Evolutionary conservation across 2,888 invertebrate species (phyloP).

Genomic region (Dichetophora obliterata): DNA sequence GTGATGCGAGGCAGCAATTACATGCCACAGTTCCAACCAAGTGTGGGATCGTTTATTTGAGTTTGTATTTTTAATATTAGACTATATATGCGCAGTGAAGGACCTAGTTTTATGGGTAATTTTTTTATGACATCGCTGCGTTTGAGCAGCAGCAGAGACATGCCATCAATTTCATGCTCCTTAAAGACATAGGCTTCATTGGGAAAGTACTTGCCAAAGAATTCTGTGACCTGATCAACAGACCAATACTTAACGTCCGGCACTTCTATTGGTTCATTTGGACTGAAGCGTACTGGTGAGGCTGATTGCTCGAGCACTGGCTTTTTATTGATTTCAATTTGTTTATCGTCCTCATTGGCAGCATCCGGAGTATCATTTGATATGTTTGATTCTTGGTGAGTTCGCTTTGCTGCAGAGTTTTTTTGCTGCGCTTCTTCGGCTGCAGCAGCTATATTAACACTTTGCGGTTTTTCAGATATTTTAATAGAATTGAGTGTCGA

Average conservation of each 20-base stretch:
- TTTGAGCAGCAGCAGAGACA: conserved; percentile 85
- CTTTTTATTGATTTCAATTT: conserved; percentile 25
- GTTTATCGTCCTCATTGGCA: neutral
- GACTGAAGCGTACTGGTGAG: conserved; percentile 36
- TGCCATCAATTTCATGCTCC: conserved; percentile 94
- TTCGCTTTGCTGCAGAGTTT: conserved; percentile 28
- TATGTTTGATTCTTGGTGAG: neutral
- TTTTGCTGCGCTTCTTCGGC: conserved; percentile 41
- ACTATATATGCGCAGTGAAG: conserved; percentile 87
- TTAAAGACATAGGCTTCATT: conserved; percentile 85
- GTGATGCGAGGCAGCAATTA: conserved; percentile 2
- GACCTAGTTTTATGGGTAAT: conserved; percentile 86
- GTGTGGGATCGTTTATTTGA: conserved; percentile 75
- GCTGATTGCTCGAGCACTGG: conserved; percentile 30
- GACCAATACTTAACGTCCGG: conserved; percentile 75
- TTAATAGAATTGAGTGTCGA: conserved; percentile 9
- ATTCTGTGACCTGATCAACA: conserved; percentile 84
- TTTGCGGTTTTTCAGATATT: conserved; percentile 13
- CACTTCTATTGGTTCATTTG: conserved; percentile 52
- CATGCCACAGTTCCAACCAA: conserved; percentile 59
- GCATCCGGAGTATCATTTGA: conserved; percentile 18
- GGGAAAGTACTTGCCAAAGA: conserved; percentile 82
- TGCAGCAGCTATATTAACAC: conserved; percentile 40
- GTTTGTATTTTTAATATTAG: conserved; percentile 87
- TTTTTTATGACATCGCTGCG: conserved; percentile 87